phyloP scores from a whole-genome alignment of 2,797 vertebrate species.

The Bryconaethiops microstoma region DNA sequence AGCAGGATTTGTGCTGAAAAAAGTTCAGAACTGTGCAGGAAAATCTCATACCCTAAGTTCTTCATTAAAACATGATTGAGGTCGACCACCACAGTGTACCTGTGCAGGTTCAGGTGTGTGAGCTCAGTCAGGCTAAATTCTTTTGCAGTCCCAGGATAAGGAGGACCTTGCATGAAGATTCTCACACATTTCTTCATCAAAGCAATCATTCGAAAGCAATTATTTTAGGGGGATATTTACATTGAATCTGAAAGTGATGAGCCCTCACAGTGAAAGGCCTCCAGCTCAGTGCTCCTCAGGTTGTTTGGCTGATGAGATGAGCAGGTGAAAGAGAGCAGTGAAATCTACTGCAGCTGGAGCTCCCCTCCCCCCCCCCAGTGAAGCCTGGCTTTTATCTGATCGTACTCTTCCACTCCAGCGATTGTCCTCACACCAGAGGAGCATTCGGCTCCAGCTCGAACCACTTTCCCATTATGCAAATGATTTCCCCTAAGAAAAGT shows the following conservation, averaged over 20 bases:
- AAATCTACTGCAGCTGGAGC: conserved; percentile 38
- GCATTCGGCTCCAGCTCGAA: conserved; percentile 70
- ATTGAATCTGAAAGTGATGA: conserved; percentile 22
- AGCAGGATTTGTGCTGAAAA: not conserved
- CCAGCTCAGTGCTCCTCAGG: conserved; percentile 10
- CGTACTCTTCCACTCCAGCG: conserved; percentile 65
- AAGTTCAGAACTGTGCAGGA: not conserved
- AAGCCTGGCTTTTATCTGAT: conserved; percentile 64
- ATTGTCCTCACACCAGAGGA: conserved; percentile 70
- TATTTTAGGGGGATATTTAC: conserved; percentile 16
- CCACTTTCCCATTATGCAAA: conserved; percentile 80
- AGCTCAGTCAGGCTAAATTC: not conserved
- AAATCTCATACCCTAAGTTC: not conserved
- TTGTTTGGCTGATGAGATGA: conserved; percentile 32
- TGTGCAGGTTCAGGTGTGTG: not conserved
- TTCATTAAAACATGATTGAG: not conserved
- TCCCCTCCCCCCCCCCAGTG: conserved; percentile 8
- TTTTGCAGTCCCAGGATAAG: not conserved
- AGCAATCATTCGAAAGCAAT: not conserved
- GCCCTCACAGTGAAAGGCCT: conserved; percentile 14
- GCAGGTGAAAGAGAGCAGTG: conserved; percentile 18
- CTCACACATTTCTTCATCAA: not conserved
- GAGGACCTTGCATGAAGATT: not conserved
- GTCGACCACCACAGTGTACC: not conserved
- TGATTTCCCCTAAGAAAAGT: conserved; percentile 68